Evolutionary conservation across 2,888 invertebrate genomes (phyloP), one percentile per base, ranked within the genome.

Genomic region (Rhagophthalmus giganteus): DNA sequence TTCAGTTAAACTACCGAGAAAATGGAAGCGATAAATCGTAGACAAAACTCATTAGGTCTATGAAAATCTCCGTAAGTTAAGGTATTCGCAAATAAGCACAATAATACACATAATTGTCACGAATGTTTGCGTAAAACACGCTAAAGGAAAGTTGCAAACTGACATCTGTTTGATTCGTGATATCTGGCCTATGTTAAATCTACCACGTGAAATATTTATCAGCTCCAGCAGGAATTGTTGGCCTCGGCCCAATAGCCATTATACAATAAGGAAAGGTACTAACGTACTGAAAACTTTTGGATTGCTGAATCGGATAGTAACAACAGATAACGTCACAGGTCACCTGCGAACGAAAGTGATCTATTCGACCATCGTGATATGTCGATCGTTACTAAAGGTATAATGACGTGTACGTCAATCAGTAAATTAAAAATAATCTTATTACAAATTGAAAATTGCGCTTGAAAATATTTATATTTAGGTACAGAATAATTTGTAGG

Each of bases 101-200:
- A 52, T 52, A 40, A 39, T 46, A 46, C 40, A 45, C 35, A 45
- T 45, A 52, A 52, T 52, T 52, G 52, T 52, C 52, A 52, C 52
- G 52, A 52, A 38, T 44, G 45, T 53, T 56, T 56, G 53, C 53
- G 55, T 55, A 55, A 55, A 55, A 53, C 45, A 49, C 34, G 33
- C 45, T 33, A 56, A 56, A 53, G 49, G 56, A 56, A 56, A 56
- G 56, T 56, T 42, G 9, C 26, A 31, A 35, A 37, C 47, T 51
- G 49, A 46, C 52, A 45, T 49, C 37, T 49, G 45, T 55, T 55
- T 53, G 56, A 56, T 56, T 56, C 56, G 56, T 56, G 56, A 56
- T 46, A 38, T 34, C 24, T 15, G 26, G 42, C 35, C 32, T 48
- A 48, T 16, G 40, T 42, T 50, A 45, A 52, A 46, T 52, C 46